Percentiles rank a stretch among this genome's conserved stretches.
Evolutionary conservation across 2,113 vertebrate species (phyloP).

Genomic region (Ceuthmochares aereus): DNA sequence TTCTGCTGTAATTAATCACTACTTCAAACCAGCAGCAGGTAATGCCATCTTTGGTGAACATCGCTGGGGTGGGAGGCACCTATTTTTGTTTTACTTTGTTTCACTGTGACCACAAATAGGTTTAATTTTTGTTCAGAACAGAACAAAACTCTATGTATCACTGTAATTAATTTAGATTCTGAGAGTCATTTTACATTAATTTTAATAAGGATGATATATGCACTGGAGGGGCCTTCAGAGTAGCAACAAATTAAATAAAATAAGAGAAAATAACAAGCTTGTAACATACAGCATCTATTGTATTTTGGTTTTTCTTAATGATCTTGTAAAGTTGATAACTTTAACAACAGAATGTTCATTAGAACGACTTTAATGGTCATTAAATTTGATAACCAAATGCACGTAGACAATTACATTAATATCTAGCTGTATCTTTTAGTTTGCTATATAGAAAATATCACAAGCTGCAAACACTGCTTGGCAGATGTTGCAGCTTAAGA

Average conservation of each 20-base stretch:
- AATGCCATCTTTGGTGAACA: background rate
- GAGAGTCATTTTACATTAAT: background rate
- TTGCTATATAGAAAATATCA: background rate
- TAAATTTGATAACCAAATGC: background rate
- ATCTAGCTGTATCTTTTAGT: background rate
- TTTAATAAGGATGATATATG: background rate
- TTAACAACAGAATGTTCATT: background rate
- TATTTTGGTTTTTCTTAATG: background rate
- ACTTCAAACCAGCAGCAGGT: background rate
- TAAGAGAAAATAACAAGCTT: background rate
- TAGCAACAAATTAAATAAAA: background rate
- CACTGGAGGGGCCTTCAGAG: background rate
- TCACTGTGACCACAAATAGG: background rate
- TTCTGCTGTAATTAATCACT: background rate
- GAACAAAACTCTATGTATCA: background rate
- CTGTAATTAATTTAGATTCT: slow-evolving; percentile 5
- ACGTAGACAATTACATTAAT: background rate
- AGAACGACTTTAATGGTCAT: background rate
- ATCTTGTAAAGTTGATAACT: background rate
- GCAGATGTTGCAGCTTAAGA: background rate
- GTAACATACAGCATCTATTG: background rate
- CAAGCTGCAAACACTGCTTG: background rate
- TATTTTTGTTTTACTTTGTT: background rate
- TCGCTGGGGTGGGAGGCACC: no score
- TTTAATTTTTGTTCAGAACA: background rate